Evolutionary conservation across 2,113 vertebrate species (phyloP), one percentile per base, ranked within the genome.

Genomic region (Phrynosoma platyrhinos): DNA sequence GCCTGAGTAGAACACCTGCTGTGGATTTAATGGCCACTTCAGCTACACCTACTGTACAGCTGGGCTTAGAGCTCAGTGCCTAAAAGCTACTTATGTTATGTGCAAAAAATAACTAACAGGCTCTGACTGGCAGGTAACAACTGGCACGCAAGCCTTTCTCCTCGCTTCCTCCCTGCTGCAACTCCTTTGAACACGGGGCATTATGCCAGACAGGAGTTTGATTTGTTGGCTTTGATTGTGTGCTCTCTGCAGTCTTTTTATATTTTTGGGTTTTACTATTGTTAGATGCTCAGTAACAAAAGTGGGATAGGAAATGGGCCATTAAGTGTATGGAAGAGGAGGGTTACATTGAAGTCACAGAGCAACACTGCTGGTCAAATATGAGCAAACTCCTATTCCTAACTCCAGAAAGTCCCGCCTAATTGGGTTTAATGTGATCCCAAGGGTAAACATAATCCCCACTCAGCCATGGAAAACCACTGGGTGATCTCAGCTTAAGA

Each of bases 11-110:
- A 84, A 82, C 75, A 78, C 79, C 89, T 82, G 79, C 84, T 89
- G 84, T 68, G 78, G 78, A 66, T 80, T 81, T 87, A 90, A 90
- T 72, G 84, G 84, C 64, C 83, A 89, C 83, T 90, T 69, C 89
- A 87, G 74, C 72, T 90, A 83, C 80, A 82, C 84, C 84, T 83
- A 83, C 89, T 25, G 66, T 82, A 83, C 80, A 55, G 72, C 79
- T 86, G 52, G 84, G 88, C 80, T 83, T 58, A 86, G 53, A 83
- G 79, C 84, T 78, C 27, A 76, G 52, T 71, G 84, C 36, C 84
- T 83, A 87, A 90, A 83, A 86, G 89, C 79, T 90, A 82, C 64
- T 42, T 82, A 86, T 71, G 64, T 69, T 36, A 83, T 88, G 79
- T 42, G 85, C 72, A 90, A 78, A 47, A 86, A 86, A 83, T 83